phyloP scores from a whole-genome alignment of 2,797 vertebrate species.

The Momotus momota region DNA sequence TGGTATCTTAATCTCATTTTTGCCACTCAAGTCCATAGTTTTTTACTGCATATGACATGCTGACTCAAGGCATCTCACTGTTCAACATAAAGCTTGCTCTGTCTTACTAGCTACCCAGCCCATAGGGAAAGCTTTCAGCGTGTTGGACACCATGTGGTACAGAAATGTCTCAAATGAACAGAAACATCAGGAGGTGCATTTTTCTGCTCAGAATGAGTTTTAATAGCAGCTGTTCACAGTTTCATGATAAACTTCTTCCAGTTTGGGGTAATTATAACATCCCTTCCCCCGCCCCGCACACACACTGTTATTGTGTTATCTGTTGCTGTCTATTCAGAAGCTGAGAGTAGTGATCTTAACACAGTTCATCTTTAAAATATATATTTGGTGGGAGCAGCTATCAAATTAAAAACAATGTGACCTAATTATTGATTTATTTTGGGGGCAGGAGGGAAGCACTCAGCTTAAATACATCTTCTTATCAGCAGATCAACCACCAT shows the following conservation, averaged over 20 bases:
- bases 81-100: slow-evolving; percentile 37
- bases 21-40: not conserved
- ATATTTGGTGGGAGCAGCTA: not conserved
- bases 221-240: slow-evolving; percentile 34
- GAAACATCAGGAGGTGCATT: slow-evolving; percentile 63
- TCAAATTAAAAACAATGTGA: not conserved
- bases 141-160: slow-evolving; percentile 57
- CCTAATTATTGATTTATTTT: not conserved
- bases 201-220: slow-evolving; percentile 21
- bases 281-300: accelerated
- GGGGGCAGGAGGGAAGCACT: accelerated
- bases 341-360: not conserved
- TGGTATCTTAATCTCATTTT: slow-evolving; percentile 2
- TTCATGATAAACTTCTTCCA: slow-evolving; percentile 9
- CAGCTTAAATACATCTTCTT: not conserved
- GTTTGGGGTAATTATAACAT: not conserved
- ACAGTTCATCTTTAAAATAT: not conserved
- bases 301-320: not conserved
- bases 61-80: slow-evolving; percentile 20
- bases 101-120: not conserved
- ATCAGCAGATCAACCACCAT: not conserved
- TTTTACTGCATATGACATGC: slow-evolving; percentile 26
- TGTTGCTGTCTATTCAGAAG: not conserved
- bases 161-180: slow-evolving; percentile 47
- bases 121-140: not conserved